A percentile compares a stretch with the other conserved stretches of the same genome.
Conservation (phyloP, 2,888 invertebrate genomes). For the Allophyes oxyacanthae region DNA sequence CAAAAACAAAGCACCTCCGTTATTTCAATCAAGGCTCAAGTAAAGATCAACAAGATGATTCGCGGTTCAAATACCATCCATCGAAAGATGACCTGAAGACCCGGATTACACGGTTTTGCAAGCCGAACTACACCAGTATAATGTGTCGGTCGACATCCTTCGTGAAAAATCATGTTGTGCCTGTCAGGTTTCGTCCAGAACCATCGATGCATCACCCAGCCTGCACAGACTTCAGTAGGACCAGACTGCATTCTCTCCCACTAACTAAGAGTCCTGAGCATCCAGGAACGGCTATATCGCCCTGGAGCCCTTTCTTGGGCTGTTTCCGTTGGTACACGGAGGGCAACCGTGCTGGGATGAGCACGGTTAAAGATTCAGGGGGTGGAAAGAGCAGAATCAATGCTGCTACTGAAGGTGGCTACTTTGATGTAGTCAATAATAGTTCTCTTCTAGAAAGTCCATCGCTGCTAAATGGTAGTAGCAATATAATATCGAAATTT, state of each 20-base stretch:
- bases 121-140: neutral
- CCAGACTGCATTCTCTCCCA: constrained; percentile 26
- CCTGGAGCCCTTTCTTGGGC: constrained; percentile 12
- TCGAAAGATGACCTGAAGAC: neutral
- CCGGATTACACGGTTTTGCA: neutral
- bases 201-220: constrained; percentile 24
- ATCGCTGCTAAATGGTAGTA: too few species aligned
- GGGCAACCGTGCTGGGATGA: neutral
- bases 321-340: constrained; percentile 17
- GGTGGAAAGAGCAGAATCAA: neutral
- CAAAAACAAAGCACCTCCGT: constrained; percentile 1
- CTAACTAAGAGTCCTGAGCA: constrained; percentile 17
- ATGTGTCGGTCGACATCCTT: neutral
- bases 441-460: too few species aligned
- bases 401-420: too few species aligned
- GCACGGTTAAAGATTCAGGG: too few species aligned
- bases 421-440: too few species aligned
- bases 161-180: neutral
- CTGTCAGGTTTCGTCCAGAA: constrained; percentile 16
- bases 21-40: neutral
- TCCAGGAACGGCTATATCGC: constrained; percentile 5
- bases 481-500: too few species aligned
- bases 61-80: neutral
- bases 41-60: neutral
- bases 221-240: constrained; percentile 21